Percentiles rank a stretch among this genome's conserved stretches.
phyloP scores from a whole-genome alignment of 2,888 invertebrate genomes.

The Poecilus cupreus region DNA sequence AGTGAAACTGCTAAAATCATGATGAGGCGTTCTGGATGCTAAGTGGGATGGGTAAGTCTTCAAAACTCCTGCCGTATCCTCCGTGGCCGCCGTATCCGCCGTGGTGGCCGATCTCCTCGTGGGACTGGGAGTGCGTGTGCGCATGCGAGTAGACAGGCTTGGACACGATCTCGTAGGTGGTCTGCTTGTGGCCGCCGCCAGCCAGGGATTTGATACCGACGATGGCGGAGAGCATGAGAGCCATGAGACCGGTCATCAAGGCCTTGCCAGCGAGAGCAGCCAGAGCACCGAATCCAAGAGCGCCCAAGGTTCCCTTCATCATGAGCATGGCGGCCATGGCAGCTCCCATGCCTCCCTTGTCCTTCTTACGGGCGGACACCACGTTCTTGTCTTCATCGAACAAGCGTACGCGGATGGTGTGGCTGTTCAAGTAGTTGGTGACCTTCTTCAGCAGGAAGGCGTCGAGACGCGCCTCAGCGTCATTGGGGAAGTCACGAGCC shows the following conservation, averaged over 20 bases:
- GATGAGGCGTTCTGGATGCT: slow-evolving; percentile 66
- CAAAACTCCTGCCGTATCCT: slow-evolving; percentile 75
- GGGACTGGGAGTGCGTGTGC: slow-evolving; percentile 80
- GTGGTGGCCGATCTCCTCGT: slow-evolving; percentile 77
- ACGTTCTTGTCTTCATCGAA: slow-evolving; percentile 77
- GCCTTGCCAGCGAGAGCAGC: slow-evolving; percentile 89
- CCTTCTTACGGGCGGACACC: slow-evolving; percentile 76
- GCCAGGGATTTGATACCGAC: slow-evolving; percentile 84
- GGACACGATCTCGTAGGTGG: slow-evolving; percentile 89
- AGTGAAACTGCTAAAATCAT: slow-evolving; percentile 65
- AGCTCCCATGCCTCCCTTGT: slow-evolving; percentile 74
- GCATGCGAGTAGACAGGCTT: slow-evolving; percentile 86
- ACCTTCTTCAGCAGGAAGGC: slow-evolving; percentile 84
- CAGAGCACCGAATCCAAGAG: slow-evolving; percentile 83
- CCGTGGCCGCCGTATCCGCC: slow-evolving; percentile 68
- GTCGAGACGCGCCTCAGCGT: slow-evolving; percentile 84
- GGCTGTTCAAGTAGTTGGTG: slow-evolving; percentile 82
- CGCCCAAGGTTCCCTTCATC: slow-evolving; percentile 83
- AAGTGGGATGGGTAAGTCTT: slow-evolving; percentile 70
- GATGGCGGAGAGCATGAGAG: slow-evolving; percentile 84
- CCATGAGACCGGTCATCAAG: slow-evolving; percentile 87
- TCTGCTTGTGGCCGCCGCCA: slow-evolving; percentile 79
- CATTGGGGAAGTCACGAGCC: slow-evolving; percentile 84
- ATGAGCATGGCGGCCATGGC: slow-evolving; percentile 74
- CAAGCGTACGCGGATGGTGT: slow-evolving; percentile 83